These are phyloP conservation scores for Sarcophaga bullata DNA, from an alignment of 1,140 invertebrate species.

Conservation along the genomic window DNA sequence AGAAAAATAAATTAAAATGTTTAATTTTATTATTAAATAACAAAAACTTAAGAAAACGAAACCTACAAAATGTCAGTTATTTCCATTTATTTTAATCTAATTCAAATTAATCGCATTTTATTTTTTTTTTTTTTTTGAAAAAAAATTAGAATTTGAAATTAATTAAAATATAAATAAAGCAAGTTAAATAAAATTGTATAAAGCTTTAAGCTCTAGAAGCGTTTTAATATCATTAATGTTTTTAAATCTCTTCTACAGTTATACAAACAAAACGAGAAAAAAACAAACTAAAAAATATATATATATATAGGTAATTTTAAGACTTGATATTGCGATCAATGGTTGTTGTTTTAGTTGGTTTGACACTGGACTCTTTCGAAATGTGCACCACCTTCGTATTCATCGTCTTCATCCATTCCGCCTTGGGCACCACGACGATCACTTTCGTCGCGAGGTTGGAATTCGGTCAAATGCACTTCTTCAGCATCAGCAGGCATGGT, in stretches of 20 bases:
- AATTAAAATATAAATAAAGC: neutral
- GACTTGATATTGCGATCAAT: neutral
- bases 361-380: constrained; percentile 61
- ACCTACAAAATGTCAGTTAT: no score
- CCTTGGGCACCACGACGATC: constrained; percentile 67
- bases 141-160: neutral
- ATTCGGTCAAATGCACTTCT: constrained; percentile 84
- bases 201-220: constrained; percentile 11
- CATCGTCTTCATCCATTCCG: constrained; percentile 55
- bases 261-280: no score
- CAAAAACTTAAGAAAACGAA: neutral
- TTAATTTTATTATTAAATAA: constrained; percentile 1
- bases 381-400: constrained; percentile 53
- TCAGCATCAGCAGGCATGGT: constrained; percentile 81
- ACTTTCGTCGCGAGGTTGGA: constrained; percentile 72
- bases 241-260: no score
- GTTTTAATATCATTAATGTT: no score
- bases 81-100: no score
- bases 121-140: neutral
- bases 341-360: constrained; percentile 52
- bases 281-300: no score
- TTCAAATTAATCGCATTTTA: no score
- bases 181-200: neutral
- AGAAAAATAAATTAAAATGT: constrained; percentile 19
- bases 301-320: no score